Evolutionary conservation across 1,140 invertebrate genomes (phyloP), one percentile per base, ranked within the genome.

Genomic region (Tetranychus urticae): DNA sequence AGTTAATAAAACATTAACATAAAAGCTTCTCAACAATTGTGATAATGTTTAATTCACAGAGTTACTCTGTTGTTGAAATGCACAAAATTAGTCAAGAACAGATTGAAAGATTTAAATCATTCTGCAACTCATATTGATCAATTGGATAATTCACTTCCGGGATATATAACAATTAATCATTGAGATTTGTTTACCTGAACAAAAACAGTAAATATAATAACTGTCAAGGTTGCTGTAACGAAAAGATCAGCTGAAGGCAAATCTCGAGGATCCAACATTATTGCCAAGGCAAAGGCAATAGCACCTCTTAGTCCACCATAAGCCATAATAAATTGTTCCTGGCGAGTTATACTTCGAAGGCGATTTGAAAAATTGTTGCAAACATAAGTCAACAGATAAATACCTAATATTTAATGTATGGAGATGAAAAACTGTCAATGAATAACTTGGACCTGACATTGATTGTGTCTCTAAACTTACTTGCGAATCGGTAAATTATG

Each of bases 321-420:
- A 56, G 55, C 55, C 55, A 56, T 56, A 10, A 56, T 56, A 12
- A 56, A 35, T 36, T 56, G 34, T n/a, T 56, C 55, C 36, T 35
- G 50, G n/a, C 79, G 66, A 52, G 75, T 76, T 6, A 78, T 76
- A 60, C 69, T 66, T 33, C 71, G 76, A 46, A 70, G 73, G 62
- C 67, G 71, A 48, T 73, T 69, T 2, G 73, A 61, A 34, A 34
- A 72, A 14, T 67, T 66, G 67, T 82, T 81, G 33, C 74, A 71
- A 39, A 79, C 61, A 56, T 68, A 74, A 8, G 78, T 75, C 48
- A 80, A 67, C 34, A 75, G 62, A 59, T 77, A 73, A 2, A 80
- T 75, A 59, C 75, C 78, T 56, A 12, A 77, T 66, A 37, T 0
- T 23, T 70, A 52, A 31, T 13, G 13, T 2, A 52, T 2, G 8